These are phyloP conservation scores for Xyrauchen texanus DNA, from an alignment of 2,113 vertebrate species.

Conservation along the genomic window DNA sequence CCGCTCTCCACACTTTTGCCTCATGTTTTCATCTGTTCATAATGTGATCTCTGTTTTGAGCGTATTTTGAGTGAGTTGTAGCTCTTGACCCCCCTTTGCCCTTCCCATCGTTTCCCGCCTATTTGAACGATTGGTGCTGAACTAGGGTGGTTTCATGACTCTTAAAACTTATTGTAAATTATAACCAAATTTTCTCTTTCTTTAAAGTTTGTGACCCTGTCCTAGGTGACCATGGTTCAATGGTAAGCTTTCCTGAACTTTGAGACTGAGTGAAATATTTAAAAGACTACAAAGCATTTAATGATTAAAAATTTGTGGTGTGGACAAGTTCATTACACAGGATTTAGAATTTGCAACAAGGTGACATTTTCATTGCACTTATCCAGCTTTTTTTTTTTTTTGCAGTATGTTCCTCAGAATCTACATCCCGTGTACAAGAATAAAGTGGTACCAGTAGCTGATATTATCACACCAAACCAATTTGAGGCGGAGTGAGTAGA, in stretches of 20 bases:
- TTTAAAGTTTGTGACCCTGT: constrained; percentile 95
- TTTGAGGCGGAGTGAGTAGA: constrained; percentile 96
- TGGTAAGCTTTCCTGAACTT: constrained; percentile 79
- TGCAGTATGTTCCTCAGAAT: constrained; percentile 91
- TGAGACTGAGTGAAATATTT: too few species aligned
- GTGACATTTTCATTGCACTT: too few species aligned
- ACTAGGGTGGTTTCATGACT: too few species aligned
- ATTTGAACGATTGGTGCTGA: too few species aligned
- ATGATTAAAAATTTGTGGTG: not conserved
- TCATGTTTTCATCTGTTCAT: too few species aligned
- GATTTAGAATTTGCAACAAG: not conserved
- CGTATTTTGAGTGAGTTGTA: too few species aligned
- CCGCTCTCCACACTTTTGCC: too few species aligned
- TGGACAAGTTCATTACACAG: too few species aligned
- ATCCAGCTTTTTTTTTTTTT: not conserved
- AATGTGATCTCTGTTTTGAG: too few species aligned
- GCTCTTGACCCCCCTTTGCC: too few species aligned
- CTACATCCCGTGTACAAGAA: constrained; percentile 93
- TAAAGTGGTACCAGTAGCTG: constrained; percentile 91
- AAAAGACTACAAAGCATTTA: not conserved
- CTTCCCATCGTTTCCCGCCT: too few species aligned
- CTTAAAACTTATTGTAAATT: not conserved
- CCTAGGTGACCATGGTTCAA: constrained; percentile 96
- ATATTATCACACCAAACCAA: constrained; percentile 98
- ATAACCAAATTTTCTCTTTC: constrained; percentile 41